Evolutionary conservation across 2,113 vertebrate species (phyloP).

Genomic region (Blennius ocellaris): DNA sequence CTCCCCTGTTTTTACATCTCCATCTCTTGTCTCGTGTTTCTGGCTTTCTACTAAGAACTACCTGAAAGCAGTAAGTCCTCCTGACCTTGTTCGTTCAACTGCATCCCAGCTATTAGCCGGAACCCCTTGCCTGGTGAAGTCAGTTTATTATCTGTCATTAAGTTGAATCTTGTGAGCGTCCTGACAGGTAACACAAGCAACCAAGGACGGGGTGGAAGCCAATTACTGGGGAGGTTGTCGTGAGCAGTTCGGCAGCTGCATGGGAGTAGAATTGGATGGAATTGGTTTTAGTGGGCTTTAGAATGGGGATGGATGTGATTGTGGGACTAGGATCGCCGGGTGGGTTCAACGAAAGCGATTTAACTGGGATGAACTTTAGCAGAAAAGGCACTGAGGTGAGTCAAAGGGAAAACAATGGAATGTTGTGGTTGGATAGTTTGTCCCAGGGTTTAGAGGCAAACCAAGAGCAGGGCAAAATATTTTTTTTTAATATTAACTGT

Average conservation of each 20-base stretch:
- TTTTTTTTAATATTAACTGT: no score
- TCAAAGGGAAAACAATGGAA: no score
- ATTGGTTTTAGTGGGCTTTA: slow-evolving; percentile 59
- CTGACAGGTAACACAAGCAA: slow-evolving; percentile 41
- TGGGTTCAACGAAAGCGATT: slow-evolving; percentile 4
- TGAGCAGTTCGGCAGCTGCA: slow-evolving; percentile 9
- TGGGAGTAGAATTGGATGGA: slow-evolving; percentile 47
- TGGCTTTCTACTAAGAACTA: neutral
- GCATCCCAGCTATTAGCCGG: slow-evolving; percentile 40
- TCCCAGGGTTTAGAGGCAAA: no score
- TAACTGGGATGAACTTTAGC: neutral
- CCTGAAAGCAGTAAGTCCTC: neutral
- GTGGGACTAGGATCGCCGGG: slow-evolving; percentile 24
- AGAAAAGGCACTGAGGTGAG: neutral
- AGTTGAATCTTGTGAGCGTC: slow-evolving; percentile 31
- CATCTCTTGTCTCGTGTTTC: neutral
- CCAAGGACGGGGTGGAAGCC: slow-evolving; percentile 39
- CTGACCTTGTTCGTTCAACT: neutral
- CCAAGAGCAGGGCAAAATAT: no score
- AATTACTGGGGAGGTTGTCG: slow-evolving; percentile 55
- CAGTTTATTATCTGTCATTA: slow-evolving; percentile 59
- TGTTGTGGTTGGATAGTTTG: no score
- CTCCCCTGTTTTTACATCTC: neutral
- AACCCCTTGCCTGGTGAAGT: slow-evolving; percentile 2
- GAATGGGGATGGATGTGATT: slow-evolving; percentile 45